Percentiles rank a stretch among this genome's conserved stretches.
Evolutionary conservation across 2,888 invertebrate species (phyloP).

Genomic region (Polietes domitor): DNA sequence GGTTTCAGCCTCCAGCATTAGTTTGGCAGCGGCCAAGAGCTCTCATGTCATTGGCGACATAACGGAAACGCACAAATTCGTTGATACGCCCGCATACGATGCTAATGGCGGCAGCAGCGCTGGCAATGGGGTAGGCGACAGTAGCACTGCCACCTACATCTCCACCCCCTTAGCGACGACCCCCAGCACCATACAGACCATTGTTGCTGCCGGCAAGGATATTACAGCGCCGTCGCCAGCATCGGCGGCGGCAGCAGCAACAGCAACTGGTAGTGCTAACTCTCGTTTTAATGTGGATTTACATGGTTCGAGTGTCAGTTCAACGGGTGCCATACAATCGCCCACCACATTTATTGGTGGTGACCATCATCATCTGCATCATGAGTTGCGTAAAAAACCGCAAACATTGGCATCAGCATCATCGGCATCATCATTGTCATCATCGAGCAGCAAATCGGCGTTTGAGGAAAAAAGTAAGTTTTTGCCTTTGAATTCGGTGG

Average conservation of each 20-base stretch:
- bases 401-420: slow-evolving; percentile 41
- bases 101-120: not conserved
- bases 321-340: slow-evolving; percentile 63
- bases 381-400: slow-evolving; percentile 44
- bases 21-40: slow-evolving; percentile 46
- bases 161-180: slow-evolving; percentile 26
- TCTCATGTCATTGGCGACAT: slow-evolving; percentile 34
- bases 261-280: slow-evolving; percentile 62
- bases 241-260: slow-evolving; percentile 30
- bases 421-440: slow-evolving; percentile 40
- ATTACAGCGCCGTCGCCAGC: not conserved
- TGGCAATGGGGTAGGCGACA: not conserved
- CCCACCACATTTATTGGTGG: slow-evolving; percentile 63
- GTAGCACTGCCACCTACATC: not conserved
- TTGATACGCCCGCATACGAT: not conserved
- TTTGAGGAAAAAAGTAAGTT: slow-evolving; percentile 67
- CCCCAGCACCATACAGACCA: not conserved
- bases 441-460: slow-evolving; percentile 17
- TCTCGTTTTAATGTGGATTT: slow-evolving; percentile 66
- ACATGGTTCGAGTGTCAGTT: slow-evolving; percentile 55
- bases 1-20: slow-evolving; percentile 47
- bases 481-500: not conserved
- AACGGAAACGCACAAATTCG: slow-evolving; percentile 40
- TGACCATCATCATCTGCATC: slow-evolving; percentile 34
- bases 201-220: not conserved